Evolutionary conservation across 1,140 invertebrate genomes (phyloP).

Genomic region (Drosophila kanapiae): DNA sequence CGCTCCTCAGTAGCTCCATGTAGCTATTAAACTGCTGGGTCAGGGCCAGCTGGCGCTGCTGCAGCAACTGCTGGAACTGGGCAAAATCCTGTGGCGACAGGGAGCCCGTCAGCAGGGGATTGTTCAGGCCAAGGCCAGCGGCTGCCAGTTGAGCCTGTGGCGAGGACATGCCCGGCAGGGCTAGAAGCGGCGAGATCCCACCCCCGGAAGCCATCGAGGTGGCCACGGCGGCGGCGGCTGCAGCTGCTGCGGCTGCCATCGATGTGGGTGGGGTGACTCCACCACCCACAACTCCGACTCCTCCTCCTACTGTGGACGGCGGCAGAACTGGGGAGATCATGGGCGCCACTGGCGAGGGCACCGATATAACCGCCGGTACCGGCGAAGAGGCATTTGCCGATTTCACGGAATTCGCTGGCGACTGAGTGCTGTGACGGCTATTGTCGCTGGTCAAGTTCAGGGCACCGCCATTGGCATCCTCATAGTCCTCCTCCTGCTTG

Average conservation of each 20-base stretch:
- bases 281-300: background rate
- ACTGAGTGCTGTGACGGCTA: conserved; percentile 79
- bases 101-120: conserved; percentile 52
- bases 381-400: conserved; percentile 45
- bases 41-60: conserved; percentile 75
- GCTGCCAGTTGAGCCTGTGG: conserved; percentile 70
- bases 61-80: conserved; percentile 77
- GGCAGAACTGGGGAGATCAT: conserved; percentile 56
- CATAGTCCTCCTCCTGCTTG: conserved; percentile 72
- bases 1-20: conserved; percentile 73
- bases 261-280: conserved; percentile 32
- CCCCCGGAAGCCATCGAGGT: conserved; percentile 30
- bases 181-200: conserved; percentile 66
- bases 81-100: conserved; percentile 76
- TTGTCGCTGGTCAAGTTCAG: conserved; percentile 82
- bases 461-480: conserved; percentile 73
- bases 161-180: conserved; percentile 66
- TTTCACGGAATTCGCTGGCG: conserved; percentile 74
- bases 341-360: conserved; percentile 40
- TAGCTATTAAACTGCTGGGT: conserved; percentile 83
- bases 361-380: conserved; percentile 27
- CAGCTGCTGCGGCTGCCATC: conserved; percentile 64
- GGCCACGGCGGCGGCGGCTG: conserved; percentile 59
- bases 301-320: conserved; percentile 14
- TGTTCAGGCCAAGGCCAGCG: conserved; percentile 47